A percentile compares a stretch with the other conserved stretches of the same genome.
Conservation (phyloP, 2,888 invertebrate genomes). For the Ectemnius lituratus region DNA sequence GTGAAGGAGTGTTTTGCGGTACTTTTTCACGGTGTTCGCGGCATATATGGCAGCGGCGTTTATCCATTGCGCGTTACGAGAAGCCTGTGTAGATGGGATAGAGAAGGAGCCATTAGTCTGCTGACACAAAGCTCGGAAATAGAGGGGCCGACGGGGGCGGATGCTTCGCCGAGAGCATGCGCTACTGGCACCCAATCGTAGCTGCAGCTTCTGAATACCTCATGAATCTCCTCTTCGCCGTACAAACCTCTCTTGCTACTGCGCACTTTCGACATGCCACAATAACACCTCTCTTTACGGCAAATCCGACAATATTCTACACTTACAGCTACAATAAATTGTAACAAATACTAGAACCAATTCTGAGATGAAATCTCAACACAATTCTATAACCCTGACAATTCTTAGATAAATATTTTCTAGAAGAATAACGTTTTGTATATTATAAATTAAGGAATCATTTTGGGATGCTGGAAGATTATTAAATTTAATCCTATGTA, state of each 20-base stretch:
- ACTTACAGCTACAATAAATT: constrained; percentile 18
- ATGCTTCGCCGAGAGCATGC: constrained; percentile 56
- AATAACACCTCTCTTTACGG: constrained; percentile 9
- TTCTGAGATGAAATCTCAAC: too few species aligned
- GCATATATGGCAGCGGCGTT: constrained; percentile 58
- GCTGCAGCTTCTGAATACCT: constrained; percentile 41
- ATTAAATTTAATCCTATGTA: too few species aligned
- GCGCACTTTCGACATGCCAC: constrained; percentile 44
- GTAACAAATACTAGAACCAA: not conserved
- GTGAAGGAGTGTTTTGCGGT: constrained; percentile 65
- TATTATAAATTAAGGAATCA: too few species aligned
- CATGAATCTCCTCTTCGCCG: constrained; percentile 50
- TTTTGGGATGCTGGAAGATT: too few species aligned
- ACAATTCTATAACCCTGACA: too few species aligned
- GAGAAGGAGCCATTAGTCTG: constrained; percentile 68
- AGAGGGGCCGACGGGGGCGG: constrained; percentile 64
- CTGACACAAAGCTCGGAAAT: constrained; percentile 62
- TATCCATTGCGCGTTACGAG: constrained; percentile 56
- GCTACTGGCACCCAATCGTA: constrained; percentile 57
- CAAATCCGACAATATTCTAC: constrained; percentile 10
- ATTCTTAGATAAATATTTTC: too few species aligned
- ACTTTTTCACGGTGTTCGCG: constrained; percentile 59
- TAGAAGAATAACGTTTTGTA: too few species aligned
- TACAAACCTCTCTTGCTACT: constrained; percentile 43
- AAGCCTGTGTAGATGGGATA: constrained; percentile 47